A percentile compares a stretch with the other conserved stretches of the same genome.
Evolutionary conservation across 2,888 invertebrate species (phyloP).

Genomic region (Noctua comes): DNA sequence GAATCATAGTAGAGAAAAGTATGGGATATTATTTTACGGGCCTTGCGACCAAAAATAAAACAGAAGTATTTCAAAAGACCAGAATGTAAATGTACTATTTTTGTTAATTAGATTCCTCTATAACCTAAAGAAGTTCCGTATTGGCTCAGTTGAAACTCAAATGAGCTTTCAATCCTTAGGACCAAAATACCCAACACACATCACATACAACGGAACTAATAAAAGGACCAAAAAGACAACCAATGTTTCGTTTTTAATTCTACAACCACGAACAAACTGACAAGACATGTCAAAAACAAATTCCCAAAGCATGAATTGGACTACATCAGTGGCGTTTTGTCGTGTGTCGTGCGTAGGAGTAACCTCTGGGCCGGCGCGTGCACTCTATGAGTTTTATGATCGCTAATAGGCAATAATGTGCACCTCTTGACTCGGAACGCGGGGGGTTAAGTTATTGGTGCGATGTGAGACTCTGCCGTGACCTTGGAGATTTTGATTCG

Average conservation of each 20-base stretch:
- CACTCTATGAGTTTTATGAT: conserved; percentile 79
- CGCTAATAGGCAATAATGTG: conserved; percentile 80
- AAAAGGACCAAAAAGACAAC: not conserved
- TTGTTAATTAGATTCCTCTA: not conserved
- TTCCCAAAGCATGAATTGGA: conserved; percentile 48
- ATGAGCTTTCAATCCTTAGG: not conserved
- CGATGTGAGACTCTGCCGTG: conserved; percentile 60
- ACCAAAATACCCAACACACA: not conserved
- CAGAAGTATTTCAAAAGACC: not conserved
- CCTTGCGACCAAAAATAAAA: not conserved
- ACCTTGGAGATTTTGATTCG: conserved; percentile 58
- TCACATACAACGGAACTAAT: not conserved
- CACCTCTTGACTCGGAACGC: conserved; percentile 77
- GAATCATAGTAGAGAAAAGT: not conserved
- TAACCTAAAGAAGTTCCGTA: not conserved
- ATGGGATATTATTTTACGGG: not conserved
- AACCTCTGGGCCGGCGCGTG: conserved; percentile 69
- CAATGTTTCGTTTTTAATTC: not conserved
- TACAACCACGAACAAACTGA: not conserved
- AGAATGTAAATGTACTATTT: not conserved
- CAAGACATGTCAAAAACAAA: conserved; percentile 22
- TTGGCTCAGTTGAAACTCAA: not conserved
- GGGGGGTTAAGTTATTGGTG: conserved; percentile 78
- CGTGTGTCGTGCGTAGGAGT: conserved; percentile 71
- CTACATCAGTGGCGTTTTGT: conserved; percentile 62